A percentile compares a stretch with the other conserved stretches of the same genome.
Conservation (phyloP, 1,140 invertebrate species). For the Charaxes varanes region DNA sequence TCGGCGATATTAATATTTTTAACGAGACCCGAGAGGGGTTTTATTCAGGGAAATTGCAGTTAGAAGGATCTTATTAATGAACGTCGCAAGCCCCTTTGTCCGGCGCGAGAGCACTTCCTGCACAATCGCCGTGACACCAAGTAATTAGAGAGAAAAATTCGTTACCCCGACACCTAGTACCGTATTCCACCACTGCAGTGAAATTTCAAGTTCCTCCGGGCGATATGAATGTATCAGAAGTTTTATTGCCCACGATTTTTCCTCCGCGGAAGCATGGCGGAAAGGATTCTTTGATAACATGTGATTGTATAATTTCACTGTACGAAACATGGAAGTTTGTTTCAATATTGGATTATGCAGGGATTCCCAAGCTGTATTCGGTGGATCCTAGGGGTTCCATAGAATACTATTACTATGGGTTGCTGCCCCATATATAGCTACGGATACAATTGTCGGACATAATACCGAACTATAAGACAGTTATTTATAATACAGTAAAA, state of each 20-base stretch:
- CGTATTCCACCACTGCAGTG: constrained; percentile 43
- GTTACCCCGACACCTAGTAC: constrained; percentile 49
- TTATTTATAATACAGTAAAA: too few species aligned
- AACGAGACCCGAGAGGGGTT: constrained; percentile 43
- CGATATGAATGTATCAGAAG: constrained; percentile 22
- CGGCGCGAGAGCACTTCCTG: constrained; percentile 57
- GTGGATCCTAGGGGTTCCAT: too few species aligned
- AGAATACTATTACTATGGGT: too few species aligned
- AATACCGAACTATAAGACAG: too few species aligned
- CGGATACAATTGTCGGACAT: too few species aligned
- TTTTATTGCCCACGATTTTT: neutral
- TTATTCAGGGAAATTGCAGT: constrained; percentile 68
- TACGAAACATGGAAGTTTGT: too few species aligned
- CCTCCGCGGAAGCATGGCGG: neutral
- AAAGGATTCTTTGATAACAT: too few species aligned
- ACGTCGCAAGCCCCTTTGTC: constrained; percentile 63
- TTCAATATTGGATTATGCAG: too few species aligned
- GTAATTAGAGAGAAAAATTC: constrained; percentile 72
- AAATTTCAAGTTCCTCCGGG: constrained; percentile 23
- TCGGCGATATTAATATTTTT: constrained; percentile 65
- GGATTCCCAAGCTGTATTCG: too few species aligned
- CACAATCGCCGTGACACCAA: constrained; percentile 67
- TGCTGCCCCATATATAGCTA: too few species aligned
- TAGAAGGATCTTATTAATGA: constrained; percentile 72
- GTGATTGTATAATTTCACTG: too few species aligned